Evolutionary conservation across 2,113 vertebrate species (phyloP), one percentile per base, ranked within the genome.

Genomic region (Hiodon tergisus): DNA sequence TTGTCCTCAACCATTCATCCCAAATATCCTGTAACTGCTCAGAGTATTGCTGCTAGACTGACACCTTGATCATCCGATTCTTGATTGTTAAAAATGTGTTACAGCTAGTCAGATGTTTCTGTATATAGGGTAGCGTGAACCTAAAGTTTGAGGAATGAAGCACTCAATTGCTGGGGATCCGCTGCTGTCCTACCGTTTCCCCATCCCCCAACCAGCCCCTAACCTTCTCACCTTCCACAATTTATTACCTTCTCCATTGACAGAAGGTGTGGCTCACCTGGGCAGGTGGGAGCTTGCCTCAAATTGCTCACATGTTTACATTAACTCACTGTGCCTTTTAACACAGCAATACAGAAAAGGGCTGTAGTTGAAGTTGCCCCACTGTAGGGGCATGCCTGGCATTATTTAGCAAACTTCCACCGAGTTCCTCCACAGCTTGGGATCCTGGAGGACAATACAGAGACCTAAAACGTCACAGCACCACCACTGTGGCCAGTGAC

Each of bases 201-300:
- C 31, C 31, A 31, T 31, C 31, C 31, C 31, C 31, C 31, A 31
- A 31, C 31, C 31, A 31, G 31, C 31, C 31, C 54, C 16, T 16
- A 67, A 14, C 6, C 46, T 46, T 53, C 5, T 48, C 54, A 47
- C 63, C 54, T 55, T 31, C 31, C 53, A 57, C 11, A 62, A 3
- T 63, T 71, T 57, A 71, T 71, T 54, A 5, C 31, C 50, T 58
- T 31, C 67, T 67, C 63, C 31, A 51, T 11, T 50, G 65, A 17
- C 13, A 8, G 63, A 31, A 10, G 7, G 51, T 5, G 2, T 31
- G 6, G 73, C 69, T 77, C 70, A 47, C 62, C 55, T 67, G 63
- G 70, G 16, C 76, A 77, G 48, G 76, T 67, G 55, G 62, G 54
- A 54, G 53, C 76, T 66, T 77, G 62, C 70, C 63, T 66, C 52